Base-by-base conservation (phyloP, 2,797 vertebrate genomes). In the Serranus cabrilla region DNA sequence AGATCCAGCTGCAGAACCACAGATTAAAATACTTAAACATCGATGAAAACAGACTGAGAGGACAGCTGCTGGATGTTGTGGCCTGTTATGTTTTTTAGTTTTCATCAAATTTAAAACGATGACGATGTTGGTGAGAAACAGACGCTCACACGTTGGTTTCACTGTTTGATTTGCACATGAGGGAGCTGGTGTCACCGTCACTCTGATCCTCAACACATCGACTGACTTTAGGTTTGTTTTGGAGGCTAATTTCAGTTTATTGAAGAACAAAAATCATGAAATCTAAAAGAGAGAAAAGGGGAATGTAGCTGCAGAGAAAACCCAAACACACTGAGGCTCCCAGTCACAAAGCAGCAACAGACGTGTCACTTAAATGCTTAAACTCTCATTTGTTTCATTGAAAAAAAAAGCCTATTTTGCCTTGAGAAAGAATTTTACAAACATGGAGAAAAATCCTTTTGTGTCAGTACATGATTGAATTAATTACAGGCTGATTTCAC, bases 401-500 rank as follows among this genome's bases (percentile, higher is more conserved):
- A 34, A 34, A 34, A 34, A 0, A 34, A 34, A 34, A 27, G 25
- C 57, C 10, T 11, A 2, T 17, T 73, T 46, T 43, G 16, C 27
- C 55, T 65, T 51, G 11, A 57, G 42, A 61, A n/a, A 27, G 11
- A 3, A 63, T 17, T 43, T 31, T 11, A n/a, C n/a, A n/a, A n/a
- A n/a, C n/a, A n/a, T n/a, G n/a, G n/a, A 42, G 31, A 7, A 40
- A 72, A 42, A 18, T 14, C 13, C 20, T 45, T 27, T 40, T 5
- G 18, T 37, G 40, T 58, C 59, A 40, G 47, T 11, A 20, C 47
- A 17, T 23, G 5, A 34, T 5, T 34, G 8, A 34, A 34, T 34
- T 50, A 31, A 39, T 23, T 4, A 23, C 71, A 20, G 27, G 58
- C n/a, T n/a, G 79, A n/a, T 80, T 77, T 78, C 78, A 77, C 64